Conservation (phyloP, 1,140 invertebrate species). For the Bombus balteatus region DNA sequence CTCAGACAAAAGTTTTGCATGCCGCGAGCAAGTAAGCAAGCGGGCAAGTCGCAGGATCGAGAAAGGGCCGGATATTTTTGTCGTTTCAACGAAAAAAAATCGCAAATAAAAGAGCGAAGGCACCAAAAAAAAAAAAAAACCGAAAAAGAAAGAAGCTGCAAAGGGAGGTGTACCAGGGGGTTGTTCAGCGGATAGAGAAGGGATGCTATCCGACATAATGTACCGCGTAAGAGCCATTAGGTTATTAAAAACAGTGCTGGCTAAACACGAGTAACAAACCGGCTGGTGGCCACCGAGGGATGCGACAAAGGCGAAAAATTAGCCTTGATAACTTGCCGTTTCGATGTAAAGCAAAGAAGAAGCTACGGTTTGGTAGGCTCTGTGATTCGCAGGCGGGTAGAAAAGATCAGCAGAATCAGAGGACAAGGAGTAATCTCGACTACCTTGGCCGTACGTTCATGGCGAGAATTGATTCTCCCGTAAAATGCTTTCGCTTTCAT, state of each 20-base stretch:
- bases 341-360: conserved; percentile 61
- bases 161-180: not conserved
- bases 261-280: conserved; percentile 72
- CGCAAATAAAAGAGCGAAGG: conserved; percentile 61
- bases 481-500: conserved; percentile 52
- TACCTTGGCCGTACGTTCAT: conserved; percentile 22
- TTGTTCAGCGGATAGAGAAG: conserved; percentile 44
- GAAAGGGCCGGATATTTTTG: conserved; percentile 60
- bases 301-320: conserved; percentile 78
- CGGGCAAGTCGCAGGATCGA: not conserved
- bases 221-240: conserved; percentile 80
- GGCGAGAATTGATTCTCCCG: conserved; percentile 23
- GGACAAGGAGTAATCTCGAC: conserved; percentile 46
- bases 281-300: conserved; percentile 62
- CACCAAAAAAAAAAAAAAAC: conserved; percentile 63
- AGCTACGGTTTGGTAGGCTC: conserved; percentile 15
- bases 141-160: conserved; percentile 4
- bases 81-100: conserved; percentile 62
- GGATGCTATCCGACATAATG: conserved; percentile 68
- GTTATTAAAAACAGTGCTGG: conserved; percentile 80
- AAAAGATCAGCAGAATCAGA: conserved; percentile 32
- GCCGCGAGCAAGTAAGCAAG: conserved; percentile 44
- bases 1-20: conserved; percentile 51
- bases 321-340: conserved; percentile 77
- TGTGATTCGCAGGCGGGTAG: not conserved